phyloP scores from a whole-genome alignment of 53 echinoderm and acorn worm species.

The Patiria pectinifera region DNA sequence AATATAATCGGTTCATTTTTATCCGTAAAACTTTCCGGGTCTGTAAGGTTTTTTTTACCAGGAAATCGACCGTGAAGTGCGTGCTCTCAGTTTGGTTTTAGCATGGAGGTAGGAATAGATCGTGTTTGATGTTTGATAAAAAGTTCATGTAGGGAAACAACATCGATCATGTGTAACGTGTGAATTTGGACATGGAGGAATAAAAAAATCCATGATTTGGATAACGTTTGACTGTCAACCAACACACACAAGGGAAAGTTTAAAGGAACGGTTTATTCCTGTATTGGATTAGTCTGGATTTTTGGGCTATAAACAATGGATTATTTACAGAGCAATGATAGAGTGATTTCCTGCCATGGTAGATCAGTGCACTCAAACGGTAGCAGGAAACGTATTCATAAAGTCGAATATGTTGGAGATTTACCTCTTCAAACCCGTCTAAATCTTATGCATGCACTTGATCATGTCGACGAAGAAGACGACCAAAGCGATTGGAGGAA shows the following conservation, averaged over 20 bases:
- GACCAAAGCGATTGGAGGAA: constrained; percentile 38
- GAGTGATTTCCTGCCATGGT: background rate
- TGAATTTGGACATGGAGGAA: too few relatives aligned
- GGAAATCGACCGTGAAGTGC: background rate
- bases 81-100: background rate
- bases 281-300: too few relatives aligned
- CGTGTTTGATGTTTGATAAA: background rate
- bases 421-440: constrained; percentile 8
- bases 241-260: too few relatives aligned
- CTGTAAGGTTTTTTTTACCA: background rate
- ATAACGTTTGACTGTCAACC: too few relatives aligned
- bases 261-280: too few relatives aligned
- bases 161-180: too few relatives aligned
- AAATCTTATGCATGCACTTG: constrained; percentile 15
- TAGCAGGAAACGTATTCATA: background rate
- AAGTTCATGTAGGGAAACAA: background rate
- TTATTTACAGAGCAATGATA: background rate
- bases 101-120: background rate
- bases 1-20: background rate
- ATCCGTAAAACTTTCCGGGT: background rate
- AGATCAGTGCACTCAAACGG: background rate
- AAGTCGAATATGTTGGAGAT: background rate
- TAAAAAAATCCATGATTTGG: too few relatives aligned
- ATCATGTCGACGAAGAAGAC: background rate
- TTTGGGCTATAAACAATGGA: background rate